A percentile compares a stretch with the other conserved stretches of the same genome.
These are phyloP conservation scores for Meliscaeva auricollis DNA, from an alignment of 2,888 invertebrate genomes.

Conservation along the genomic window DNA sequence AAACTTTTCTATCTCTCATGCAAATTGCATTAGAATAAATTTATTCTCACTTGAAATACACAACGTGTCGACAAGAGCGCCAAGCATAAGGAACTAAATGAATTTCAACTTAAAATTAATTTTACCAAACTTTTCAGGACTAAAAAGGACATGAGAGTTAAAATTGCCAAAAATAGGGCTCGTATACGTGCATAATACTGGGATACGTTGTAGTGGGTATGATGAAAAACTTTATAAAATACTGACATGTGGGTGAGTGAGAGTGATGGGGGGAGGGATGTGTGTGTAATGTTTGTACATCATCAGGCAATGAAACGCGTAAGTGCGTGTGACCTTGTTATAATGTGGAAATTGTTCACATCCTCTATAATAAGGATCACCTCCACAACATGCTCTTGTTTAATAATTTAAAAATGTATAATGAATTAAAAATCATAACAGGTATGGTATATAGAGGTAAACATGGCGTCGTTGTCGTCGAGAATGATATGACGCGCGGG, in stretches of 20 bases:
- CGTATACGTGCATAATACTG: not conserved
- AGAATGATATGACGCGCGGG: constrained; percentile 42
- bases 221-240: constrained; percentile 41
- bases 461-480: constrained; percentile 22
- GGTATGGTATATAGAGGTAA: constrained; percentile 28
- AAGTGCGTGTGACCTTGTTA: constrained; percentile 69
- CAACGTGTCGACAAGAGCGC: constrained; percentile 24
- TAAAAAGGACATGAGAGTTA: constrained; percentile 45
- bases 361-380: constrained; percentile 69
- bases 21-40: constrained; percentile 74
- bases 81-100: constrained; percentile 77
- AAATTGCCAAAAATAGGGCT: constrained; percentile 45
- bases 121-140: constrained; percentile 77
- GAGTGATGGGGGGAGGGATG: not conserved
- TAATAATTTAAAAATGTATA: constrained; percentile 73
- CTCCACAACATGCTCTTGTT: constrained; percentile 20
- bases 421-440: constrained; percentile 75
- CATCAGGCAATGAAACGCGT: constrained; percentile 30
- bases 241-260: constrained; percentile 39
- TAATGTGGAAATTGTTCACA: constrained; percentile 63
- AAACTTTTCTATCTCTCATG: constrained; percentile 68
- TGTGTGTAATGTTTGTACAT: not conserved
- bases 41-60: constrained; percentile 71
- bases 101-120: constrained; percentile 80
- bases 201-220: no score